Conservation (phyloP, 2,797 vertebrate species). For the Acanthiza pusilla region DNA sequence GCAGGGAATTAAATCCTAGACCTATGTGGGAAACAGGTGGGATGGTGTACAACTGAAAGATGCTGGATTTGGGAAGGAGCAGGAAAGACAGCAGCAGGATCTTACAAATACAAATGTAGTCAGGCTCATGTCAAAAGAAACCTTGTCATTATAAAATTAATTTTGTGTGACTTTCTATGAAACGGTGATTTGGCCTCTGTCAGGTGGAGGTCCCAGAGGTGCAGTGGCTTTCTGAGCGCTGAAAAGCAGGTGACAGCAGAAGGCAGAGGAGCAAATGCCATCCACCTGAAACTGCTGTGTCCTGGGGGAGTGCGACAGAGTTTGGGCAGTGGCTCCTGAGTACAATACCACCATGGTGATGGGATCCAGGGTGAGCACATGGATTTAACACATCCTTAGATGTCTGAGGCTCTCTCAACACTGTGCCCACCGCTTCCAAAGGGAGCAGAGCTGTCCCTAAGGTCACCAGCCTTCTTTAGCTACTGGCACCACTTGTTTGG, state of each 20-base stretch:
- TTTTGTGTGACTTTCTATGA: background rate
- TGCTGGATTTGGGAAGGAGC: background rate
- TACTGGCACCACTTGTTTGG: background rate
- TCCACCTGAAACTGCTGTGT: background rate
- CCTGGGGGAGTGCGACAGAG: background rate
- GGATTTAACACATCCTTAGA: background rate
- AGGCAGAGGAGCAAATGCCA: background rate
- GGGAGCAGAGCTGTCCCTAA: background rate
- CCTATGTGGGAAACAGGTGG: background rate
- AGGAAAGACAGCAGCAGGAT: background rate
- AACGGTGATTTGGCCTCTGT: background rate
- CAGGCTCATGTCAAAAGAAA: background rate
- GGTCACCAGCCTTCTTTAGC: background rate
- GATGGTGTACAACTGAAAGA: background rate
- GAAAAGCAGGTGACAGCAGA: background rate
- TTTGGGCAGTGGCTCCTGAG: background rate
- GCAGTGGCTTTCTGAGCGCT: background rate
- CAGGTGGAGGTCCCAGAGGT: background rate
- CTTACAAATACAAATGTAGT: rapidly evolving
- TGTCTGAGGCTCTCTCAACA: background rate
- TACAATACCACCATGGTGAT: rapidly evolving
- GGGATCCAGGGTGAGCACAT: background rate
- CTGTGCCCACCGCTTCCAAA: background rate
- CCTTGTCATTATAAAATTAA: background rate
- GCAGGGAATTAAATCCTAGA: background rate